Evolutionary conservation across 2,888 invertebrate species (phyloP).

Genomic region (Zygothrica quintamaculata): DNA sequence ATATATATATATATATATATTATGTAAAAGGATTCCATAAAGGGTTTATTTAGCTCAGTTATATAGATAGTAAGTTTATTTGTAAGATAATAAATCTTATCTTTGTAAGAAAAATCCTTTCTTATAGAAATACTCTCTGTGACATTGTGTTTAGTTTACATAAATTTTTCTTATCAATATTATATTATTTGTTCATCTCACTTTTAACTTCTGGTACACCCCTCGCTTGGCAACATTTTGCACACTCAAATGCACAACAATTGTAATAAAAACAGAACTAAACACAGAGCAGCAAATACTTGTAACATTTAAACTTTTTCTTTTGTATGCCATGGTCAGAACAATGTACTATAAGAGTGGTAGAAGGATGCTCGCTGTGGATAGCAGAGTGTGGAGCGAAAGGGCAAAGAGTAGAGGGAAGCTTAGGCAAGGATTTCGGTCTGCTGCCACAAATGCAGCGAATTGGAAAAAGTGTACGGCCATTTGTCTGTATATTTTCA

Average conservation of each 20-base stretch:
- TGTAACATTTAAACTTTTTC: conserved; percentile 64
- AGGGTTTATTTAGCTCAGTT: too few relatives aligned
- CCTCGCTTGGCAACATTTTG: conserved; percentile 23
- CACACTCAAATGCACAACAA: conserved; percentile 67
- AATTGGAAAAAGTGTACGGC: conserved; percentile 62
- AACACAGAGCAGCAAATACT: conserved; percentile 52
- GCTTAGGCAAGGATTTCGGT: conserved; percentile 28
- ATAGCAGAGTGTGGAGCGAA: conserved; percentile 5
- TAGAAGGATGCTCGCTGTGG: too few relatives aligned
- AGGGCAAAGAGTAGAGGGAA: background rate
- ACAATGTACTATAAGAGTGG: background rate
- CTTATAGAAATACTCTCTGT: too few relatives aligned
- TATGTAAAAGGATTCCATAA: too few relatives aligned
- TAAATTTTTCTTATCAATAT: too few relatives aligned
- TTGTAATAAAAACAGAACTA: conserved; percentile 56
- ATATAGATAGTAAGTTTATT: too few relatives aligned
- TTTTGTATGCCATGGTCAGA: conserved; percentile 34
- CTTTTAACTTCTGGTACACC: conserved; percentile 3
- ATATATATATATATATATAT: too few relatives aligned
- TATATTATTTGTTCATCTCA: too few relatives aligned
- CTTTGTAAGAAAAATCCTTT: too few relatives aligned
- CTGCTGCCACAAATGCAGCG: conserved; percentile 50
- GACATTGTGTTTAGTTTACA: too few relatives aligned
- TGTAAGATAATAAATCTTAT: too few relatives aligned
- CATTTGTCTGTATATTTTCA: conserved; percentile 43